A percentile compares a stretch with the other conserved stretches of the same genome.
phyloP scores from a whole-genome alignment of 2,888 invertebrate genomes.

The Oligia fasciuncula region DNA sequence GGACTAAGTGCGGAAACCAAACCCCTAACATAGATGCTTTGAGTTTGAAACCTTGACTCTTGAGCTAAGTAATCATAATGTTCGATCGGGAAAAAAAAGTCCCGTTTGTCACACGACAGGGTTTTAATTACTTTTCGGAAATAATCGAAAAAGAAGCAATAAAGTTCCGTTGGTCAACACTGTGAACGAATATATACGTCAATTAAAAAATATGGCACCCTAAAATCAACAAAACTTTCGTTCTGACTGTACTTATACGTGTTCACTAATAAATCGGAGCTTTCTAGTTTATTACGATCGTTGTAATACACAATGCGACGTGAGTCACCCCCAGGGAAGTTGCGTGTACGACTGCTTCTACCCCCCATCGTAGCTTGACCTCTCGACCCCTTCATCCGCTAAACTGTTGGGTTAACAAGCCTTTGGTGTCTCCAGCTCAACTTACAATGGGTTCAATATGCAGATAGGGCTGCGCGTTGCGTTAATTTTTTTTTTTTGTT shows the following conservation, averaged over 20 bases:
- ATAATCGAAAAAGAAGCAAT: too few species aligned
- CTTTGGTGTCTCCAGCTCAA: conserved; percentile 66
- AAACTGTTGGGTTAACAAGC: conserved; percentile 69
- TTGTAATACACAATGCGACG: conserved; percentile 57
- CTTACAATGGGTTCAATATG: conserved; percentile 64
- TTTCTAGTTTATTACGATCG: conserved; percentile 64
- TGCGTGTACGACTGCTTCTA: conserved; percentile 77
- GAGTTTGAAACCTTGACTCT: too few species aligned
- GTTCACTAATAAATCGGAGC: conserved; percentile 63
- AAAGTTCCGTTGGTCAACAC: too few species aligned
- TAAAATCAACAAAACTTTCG: not conserved
- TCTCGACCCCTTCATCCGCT: conserved; percentile 66
- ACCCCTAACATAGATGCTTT: too few species aligned
- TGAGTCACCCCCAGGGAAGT: conserved; percentile 77
- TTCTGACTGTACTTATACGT: conserved; percentile 38
- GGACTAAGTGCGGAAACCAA: too few species aligned
- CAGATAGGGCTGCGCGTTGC: conserved; percentile 69
- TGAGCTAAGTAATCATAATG: too few species aligned
- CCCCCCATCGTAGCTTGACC: conserved; percentile 72
- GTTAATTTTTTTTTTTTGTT: conserved; percentile 54
- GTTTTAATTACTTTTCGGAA: too few species aligned
- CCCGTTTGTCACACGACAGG: too few species aligned
- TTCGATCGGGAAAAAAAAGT: too few species aligned
- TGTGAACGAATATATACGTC: too few species aligned
- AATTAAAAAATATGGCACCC: not conserved